These are phyloP conservation scores for Aphis craccivora DNA, from an alignment of 1,140 invertebrate genomes.

Conservation along the genomic window DNA sequence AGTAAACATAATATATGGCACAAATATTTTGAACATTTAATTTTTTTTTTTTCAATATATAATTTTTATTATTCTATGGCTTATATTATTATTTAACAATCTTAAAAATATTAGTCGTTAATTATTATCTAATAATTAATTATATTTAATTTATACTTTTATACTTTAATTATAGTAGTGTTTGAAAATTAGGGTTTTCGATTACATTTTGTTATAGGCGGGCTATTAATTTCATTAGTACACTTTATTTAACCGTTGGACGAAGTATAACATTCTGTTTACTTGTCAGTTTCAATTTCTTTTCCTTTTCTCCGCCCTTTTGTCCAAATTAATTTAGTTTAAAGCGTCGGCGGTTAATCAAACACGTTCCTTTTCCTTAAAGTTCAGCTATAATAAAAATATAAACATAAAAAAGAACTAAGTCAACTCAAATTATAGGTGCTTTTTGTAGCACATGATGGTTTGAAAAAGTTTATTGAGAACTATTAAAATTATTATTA, in stretches of 20 bases:
- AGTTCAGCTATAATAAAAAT: background rate
- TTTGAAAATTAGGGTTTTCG: constrained; percentile 21
- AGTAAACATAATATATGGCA: background rate
- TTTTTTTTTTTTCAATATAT: background rate
- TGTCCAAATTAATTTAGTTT: constrained; percentile 16
- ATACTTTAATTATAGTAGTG: no score
- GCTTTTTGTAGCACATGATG: background rate
- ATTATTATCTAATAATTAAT: background rate
- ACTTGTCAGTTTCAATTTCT: constrained; percentile 24
- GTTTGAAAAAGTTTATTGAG: constrained; percentile 5
- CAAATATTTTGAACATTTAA: background rate
- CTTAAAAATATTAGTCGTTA: background rate
- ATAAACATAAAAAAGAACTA: constrained; percentile 8
- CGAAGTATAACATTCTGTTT: background rate
- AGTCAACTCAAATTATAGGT: background rate
- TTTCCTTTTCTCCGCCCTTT: constrained; percentile 6
- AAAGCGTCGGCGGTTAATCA: constrained; percentile 5
- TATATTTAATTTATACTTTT: background rate
- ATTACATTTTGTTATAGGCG: background rate
- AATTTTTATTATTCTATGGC: background rate
- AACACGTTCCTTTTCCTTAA: background rate
- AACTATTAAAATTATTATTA: constrained; percentile 43
- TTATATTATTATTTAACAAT: background rate
- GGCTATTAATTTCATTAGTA: constrained; percentile 18
- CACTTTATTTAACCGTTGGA: constrained; percentile 11